Conservation (phyloP, 2,797 vertebrate genomes). For the Smutsia gigantea region DNA sequence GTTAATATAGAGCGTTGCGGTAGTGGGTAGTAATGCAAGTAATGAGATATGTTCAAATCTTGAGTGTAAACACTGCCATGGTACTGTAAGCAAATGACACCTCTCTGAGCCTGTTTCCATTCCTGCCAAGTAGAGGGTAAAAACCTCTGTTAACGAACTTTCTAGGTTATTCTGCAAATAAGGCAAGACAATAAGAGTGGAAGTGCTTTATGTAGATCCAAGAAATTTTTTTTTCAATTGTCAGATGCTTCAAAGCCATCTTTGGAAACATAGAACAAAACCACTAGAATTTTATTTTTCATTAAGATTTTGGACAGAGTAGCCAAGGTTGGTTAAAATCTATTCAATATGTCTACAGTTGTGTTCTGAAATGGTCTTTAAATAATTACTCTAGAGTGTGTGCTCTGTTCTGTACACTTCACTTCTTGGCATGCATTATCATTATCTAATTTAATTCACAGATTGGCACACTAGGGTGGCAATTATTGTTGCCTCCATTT, state of each 20-base stretch:
- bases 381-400: background rate
- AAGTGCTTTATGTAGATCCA: background rate
- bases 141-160: background rate
- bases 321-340: background rate
- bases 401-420: too few species aligned
- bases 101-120: background rate
- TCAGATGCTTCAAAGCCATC: background rate
- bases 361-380: background rate
- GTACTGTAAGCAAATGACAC: background rate
- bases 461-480: background rate
- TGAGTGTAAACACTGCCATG: background rate
- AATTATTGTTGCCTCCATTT: background rate
- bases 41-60: background rate
- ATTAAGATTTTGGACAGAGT: background rate
- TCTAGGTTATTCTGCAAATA: background rate
- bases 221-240: background rate
- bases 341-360: background rate
- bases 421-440: background rate
- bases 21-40: background rate
- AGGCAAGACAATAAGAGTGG: background rate
- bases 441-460: background rate
- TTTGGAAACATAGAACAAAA: background rate
- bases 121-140: background rate
- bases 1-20: background rate
- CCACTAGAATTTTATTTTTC: background rate